Conservation (phyloP, 2,113 vertebrate species). For the Ophiodon elongatus region DNA sequence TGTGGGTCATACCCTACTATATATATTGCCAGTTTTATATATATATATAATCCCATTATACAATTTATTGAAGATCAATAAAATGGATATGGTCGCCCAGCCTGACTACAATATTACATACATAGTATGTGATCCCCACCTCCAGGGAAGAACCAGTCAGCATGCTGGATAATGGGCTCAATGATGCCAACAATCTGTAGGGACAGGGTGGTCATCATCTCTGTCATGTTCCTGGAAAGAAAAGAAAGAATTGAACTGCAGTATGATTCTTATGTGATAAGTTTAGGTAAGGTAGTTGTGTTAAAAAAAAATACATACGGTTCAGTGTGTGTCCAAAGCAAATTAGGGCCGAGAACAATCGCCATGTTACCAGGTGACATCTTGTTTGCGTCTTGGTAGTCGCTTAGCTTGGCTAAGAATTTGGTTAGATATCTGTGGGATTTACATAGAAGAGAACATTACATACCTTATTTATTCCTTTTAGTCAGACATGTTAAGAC, state of each 20-base stretch:
- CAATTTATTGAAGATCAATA: neutral
- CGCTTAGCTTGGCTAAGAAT: slow-evolving; percentile 94
- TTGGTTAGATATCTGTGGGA: slow-evolving; percentile 94
- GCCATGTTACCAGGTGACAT: slow-evolving; percentile 98
- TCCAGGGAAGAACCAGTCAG: slow-evolving; percentile 99
- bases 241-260: neutral
- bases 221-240: slow-evolving; percentile 92
- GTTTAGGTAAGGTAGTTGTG: neutral
- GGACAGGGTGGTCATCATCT: slow-evolving; percentile 99
- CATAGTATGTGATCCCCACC: slow-evolving; percentile 81
- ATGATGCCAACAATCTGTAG: slow-evolving; percentile 97
- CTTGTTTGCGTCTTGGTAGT: slow-evolving; percentile 96
- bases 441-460: slow-evolving; percentile 7
- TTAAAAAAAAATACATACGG: slow-evolving; percentile 83
- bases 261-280: neutral
- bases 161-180: slow-evolving; percentile 97
- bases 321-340: slow-evolving; percentile 94
- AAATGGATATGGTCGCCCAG: neutral
- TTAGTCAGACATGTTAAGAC: neutral
- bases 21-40: neutral
- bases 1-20: neutral
- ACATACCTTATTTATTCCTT: neutral
- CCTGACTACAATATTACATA: slow-evolving; percentile 24
- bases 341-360: slow-evolving; percentile 96
- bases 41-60: neutral